A percentile compares a stretch with the other conserved stretches of the same genome.
phyloP scores from a whole-genome alignment of 2,113 vertebrate species.

The Gnathonemus echidnorhynchus region DNA sequence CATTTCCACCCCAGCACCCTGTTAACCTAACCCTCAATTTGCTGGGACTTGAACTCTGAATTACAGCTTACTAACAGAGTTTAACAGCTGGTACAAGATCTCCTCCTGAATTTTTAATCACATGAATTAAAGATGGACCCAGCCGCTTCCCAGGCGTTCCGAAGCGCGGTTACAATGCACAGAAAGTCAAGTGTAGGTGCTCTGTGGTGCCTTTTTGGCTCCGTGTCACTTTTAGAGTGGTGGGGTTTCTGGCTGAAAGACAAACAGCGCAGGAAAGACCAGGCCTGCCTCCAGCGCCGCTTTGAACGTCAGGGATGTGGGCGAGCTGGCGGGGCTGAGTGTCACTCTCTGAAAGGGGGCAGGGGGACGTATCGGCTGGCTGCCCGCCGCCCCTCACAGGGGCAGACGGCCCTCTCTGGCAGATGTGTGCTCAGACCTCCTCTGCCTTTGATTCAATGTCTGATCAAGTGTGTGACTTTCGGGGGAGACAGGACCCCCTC shows the following conservation, averaged over 20 bases:
- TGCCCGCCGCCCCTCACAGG: background rate
- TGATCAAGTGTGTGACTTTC: background rate
- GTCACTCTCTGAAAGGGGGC: background rate
- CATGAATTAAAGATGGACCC: conserved; percentile 70
- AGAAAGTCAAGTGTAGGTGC: conserved; percentile 61
- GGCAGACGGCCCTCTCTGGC: background rate
- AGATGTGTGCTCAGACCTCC: background rate
- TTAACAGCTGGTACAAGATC: conserved; percentile 71
- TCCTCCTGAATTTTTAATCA: conserved; percentile 77
- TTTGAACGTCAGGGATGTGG: background rate
- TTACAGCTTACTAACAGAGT: conserved; percentile 67
- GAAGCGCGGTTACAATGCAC: conserved; percentile 53
- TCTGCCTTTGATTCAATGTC: background rate
- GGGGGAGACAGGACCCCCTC: background rate
- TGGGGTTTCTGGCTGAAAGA: background rate
- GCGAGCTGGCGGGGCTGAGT: background rate
- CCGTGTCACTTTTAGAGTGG: background rate
- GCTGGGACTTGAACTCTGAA: conserved; percentile 72
- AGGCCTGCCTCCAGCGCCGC: background rate
- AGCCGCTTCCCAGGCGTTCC: conserved; percentile 59
- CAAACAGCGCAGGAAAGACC: background rate
- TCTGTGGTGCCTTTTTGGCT: background rate
- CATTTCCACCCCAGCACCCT: conserved; percentile 63
- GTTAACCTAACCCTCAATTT: conserved; percentile 75
- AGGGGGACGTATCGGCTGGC: background rate